phyloP scores from a whole-genome alignment of 2,113 vertebrate species.

The Turdus rufiventris region DNA sequence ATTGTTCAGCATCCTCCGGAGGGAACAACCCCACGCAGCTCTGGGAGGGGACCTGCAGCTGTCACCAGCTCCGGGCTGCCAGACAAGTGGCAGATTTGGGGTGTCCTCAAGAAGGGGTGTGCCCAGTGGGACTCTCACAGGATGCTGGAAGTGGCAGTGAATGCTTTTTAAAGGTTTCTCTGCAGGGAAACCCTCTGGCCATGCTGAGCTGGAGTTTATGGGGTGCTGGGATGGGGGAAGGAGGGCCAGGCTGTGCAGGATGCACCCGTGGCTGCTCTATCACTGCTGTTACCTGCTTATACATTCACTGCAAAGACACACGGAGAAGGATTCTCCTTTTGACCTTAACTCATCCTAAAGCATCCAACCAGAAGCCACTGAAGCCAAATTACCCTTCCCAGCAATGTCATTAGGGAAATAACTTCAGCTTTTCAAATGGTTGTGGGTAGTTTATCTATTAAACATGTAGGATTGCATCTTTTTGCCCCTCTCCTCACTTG shows the following conservation, averaged over 20 bases:
- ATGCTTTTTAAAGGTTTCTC: neutral
- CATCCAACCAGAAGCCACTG: neutral
- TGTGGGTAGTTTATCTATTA: neutral
- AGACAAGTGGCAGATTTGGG: neutral
- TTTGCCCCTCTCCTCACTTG: neutral
- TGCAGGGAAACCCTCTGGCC: neutral
- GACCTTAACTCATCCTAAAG: neutral
- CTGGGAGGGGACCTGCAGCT: neutral
- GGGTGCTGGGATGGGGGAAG: neutral
- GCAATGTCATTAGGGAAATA: neutral
- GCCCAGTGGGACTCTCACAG: accelerated
- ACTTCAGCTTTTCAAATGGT: neutral
- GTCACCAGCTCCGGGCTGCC: neutral
- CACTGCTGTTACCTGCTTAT: accelerated
- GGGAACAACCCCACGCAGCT: neutral
- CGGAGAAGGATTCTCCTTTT: neutral
- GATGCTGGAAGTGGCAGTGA: neutral
- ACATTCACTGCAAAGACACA: neutral
- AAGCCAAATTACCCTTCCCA: neutral
- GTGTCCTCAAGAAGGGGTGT: neutral
- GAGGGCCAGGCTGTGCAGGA: neutral
- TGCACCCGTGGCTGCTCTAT: accelerated
- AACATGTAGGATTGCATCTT: neutral
- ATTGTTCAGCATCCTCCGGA: neutral
- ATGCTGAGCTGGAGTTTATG: neutral